A percentile compares a stretch with the other conserved stretches of the same genome.
These are phyloP conservation scores for Drosophila mauritiana DNA, from an alignment of 1,140 invertebrate genomes.

Conservation along the genomic window DNA sequence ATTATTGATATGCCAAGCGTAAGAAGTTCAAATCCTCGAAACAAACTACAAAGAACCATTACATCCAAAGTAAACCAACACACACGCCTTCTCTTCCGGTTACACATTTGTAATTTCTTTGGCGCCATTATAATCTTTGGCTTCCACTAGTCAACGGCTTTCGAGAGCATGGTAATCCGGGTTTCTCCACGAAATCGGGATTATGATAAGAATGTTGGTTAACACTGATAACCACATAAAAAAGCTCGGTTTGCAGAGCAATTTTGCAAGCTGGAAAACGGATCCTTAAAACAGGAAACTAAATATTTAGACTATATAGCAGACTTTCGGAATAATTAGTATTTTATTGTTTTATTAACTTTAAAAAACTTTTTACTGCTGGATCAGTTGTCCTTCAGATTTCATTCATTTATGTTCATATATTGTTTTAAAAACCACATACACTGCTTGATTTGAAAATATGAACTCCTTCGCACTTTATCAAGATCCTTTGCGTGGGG, in stretches of 20 bases:
- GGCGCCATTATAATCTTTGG: constrained; percentile 45
- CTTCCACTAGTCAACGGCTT: constrained; percentile 11
- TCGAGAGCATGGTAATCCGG: not conserved
- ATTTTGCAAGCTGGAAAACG: too few species aligned
- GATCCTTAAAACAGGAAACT: too few species aligned
- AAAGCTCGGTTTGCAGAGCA: too few species aligned
- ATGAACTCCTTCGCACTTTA: constrained; percentile 26
- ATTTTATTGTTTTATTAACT: too few species aligned
- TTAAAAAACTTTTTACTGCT: too few species aligned
- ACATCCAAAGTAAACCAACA: constrained; percentile 1
- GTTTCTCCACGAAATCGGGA: not conserved
- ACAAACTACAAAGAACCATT: constrained; percentile 56
- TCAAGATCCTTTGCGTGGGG: constrained; percentile 42
- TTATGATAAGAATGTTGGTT: constrained; percentile 1
- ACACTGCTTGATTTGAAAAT: not conserved
- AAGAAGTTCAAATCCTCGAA: constrained; percentile 67
- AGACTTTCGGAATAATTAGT: too few species aligned
- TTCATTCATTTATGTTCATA: not conserved
- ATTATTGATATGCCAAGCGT: constrained; percentile 68
- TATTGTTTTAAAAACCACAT: too few species aligned
- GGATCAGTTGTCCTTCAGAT: not conserved
- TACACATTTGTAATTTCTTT: constrained; percentile 37
- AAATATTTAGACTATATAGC: too few species aligned
- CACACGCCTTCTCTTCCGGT: not conserved
- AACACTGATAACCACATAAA: not conserved